These are phyloP conservation scores for Hydrochoerus hydrochaeris DNA, from an alignment of 2,113 vertebrate species.

Conservation along the genomic window DNA sequence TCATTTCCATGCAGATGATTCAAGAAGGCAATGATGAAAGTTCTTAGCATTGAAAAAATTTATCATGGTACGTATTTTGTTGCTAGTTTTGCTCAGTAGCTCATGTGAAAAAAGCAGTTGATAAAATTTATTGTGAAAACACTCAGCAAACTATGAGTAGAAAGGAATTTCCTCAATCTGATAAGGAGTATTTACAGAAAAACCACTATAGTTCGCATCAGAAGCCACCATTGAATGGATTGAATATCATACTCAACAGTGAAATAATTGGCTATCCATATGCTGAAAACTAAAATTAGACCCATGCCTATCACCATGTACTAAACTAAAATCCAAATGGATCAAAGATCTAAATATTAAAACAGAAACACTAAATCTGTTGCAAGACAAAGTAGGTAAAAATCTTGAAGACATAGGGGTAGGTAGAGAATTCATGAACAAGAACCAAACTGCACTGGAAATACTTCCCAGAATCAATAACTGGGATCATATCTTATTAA, in stretches of 20 bases:
- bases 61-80: not conserved
- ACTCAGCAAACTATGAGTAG: not conserved
- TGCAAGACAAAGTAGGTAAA: too few species aligned
- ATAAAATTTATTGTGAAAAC: not conserved
- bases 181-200: not conserved
- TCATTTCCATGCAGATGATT: not conserved
- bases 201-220: not conserved
- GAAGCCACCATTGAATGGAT: not conserved
- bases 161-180: not conserved
- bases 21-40: not conserved
- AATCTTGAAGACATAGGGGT: too few species aligned
- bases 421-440: too few species aligned
- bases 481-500: too few species aligned
- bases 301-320: too few species aligned
- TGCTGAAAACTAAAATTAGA: too few species aligned
- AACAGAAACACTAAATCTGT: too few species aligned
- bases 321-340: too few species aligned
- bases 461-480: too few species aligned
- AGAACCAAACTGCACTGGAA: too few species aligned
- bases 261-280: too few species aligned
- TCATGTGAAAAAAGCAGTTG: not conserved
- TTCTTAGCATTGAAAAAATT: not conserved
- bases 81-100: not conserved
- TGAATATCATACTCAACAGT: not conserved
- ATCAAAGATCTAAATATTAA: too few species aligned